phyloP scores from a whole-genome alignment of 2,888 invertebrate species.

The Rhingia campestris region DNA sequence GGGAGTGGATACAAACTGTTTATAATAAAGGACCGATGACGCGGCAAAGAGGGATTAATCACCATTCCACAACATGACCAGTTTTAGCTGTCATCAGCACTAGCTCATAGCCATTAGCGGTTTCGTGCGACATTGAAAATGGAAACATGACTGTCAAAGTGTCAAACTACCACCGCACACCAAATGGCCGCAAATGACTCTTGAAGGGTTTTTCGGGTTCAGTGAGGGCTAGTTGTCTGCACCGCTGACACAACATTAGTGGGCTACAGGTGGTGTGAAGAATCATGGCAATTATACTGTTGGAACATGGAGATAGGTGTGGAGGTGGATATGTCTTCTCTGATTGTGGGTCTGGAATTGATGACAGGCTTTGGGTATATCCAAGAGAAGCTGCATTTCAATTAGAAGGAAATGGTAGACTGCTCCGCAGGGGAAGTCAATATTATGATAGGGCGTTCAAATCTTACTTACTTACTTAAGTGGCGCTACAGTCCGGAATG shows the following conservation, averaged over 20 bases:
- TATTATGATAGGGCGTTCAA: too few relatives aligned
- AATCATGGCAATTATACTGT: background rate
- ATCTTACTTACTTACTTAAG: too few relatives aligned
- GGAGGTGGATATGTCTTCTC: slow-evolving; percentile 19
- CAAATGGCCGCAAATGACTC: slow-evolving; percentile 17
- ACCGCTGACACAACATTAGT: slow-evolving; percentile 14
- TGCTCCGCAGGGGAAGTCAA: too few relatives aligned
- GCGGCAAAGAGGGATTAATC: background rate
- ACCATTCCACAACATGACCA: slow-evolving; percentile 20
- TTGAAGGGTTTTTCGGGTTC: slow-evolving; percentile 23
- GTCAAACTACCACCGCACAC: background rate
- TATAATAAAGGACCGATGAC: background rate
- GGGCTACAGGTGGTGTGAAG: slow-evolving; percentile 13
- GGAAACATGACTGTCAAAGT: slow-evolving; percentile 53
- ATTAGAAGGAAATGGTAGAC: too few relatives aligned
- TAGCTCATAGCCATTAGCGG: slow-evolving; percentile 31
- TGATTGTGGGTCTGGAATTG: slow-evolving; percentile 32
- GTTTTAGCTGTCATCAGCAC: slow-evolving; percentile 52
- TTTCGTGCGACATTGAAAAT: slow-evolving; percentile 52
- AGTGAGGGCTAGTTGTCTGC: slow-evolving; percentile 44
- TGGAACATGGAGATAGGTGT: slow-evolving; percentile 34
- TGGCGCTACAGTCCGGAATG: too few relatives aligned
- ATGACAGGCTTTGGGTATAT: slow-evolving; percentile 9
- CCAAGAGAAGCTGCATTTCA: background rate
- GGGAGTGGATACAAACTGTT: background rate